phyloP scores from a whole-genome alignment of 2,888 invertebrate species.

The Volucella inanis region DNA sequence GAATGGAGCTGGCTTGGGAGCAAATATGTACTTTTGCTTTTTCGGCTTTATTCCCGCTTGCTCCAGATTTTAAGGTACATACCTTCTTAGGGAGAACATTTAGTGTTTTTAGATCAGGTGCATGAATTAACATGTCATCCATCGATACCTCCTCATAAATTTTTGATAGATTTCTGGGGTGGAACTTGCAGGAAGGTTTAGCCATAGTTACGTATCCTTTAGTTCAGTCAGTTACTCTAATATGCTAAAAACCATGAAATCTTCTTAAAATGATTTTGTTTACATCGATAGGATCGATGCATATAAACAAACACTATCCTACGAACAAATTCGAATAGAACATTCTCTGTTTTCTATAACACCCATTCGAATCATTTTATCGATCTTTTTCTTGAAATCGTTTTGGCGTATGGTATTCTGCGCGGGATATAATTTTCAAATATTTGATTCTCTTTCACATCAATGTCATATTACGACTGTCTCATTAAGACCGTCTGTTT shows the following conservation, averaged over 20 bases:
- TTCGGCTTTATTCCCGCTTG: not conserved
- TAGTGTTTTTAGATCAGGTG: too few relatives aligned
- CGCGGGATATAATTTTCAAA: slow-evolving; percentile 39
- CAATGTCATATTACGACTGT: slow-evolving; percentile 49
- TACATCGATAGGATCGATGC: slow-evolving; percentile 23
- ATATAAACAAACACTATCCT: slow-evolving; percentile 23
- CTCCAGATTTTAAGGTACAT: too few relatives aligned
- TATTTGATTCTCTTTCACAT: slow-evolving; percentile 31
- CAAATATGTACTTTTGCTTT: slow-evolving; percentile 37
- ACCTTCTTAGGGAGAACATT: too few relatives aligned
- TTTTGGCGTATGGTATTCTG: slow-evolving; percentile 27
- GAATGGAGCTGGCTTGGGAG: slow-evolving; percentile 29
- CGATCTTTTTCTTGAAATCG: not conserved
- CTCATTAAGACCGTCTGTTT: too few relatives aligned
- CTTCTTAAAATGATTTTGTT: too few relatives aligned
- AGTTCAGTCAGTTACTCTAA: too few relatives aligned
- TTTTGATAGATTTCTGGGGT: too few relatives aligned
- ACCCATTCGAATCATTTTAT: slow-evolving; percentile 7
- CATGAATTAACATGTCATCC: too few relatives aligned
- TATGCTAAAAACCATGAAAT: too few relatives aligned
- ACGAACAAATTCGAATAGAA: slow-evolving; percentile 34
- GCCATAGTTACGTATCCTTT: too few relatives aligned
- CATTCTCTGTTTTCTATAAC: slow-evolving; percentile 20
- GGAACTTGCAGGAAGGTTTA: too few relatives aligned
- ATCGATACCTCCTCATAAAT: too few relatives aligned